Conservation (phyloP, 2,797 vertebrate genomes). For the Chiloscyllium punctatum region DNA sequence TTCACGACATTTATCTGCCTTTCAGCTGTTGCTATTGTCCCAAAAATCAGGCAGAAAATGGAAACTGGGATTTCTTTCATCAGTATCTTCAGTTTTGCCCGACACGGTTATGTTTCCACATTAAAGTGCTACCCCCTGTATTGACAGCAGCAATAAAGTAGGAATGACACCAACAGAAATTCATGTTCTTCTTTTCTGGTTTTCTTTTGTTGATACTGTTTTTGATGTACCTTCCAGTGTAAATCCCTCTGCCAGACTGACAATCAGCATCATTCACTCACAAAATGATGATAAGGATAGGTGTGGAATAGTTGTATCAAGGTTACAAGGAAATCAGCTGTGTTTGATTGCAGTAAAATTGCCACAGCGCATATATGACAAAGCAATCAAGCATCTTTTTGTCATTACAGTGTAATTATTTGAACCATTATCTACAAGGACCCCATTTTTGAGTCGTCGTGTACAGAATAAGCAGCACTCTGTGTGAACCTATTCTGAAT, state of each 20-base stretch:
- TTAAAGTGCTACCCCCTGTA: neutral
- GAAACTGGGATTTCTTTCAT: neutral
- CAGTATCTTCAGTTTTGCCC: neutral
- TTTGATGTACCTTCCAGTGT: neutral
- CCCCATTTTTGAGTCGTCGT: neutral
- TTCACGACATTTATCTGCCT: neutral
- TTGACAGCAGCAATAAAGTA: neutral
- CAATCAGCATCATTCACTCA: neutral
- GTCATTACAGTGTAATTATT: neutral
- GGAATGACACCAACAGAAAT: neutral
- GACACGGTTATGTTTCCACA: too few species aligned
- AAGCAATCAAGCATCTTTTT: neutral
- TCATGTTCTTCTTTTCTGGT: neutral
- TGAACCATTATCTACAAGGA: neutral
- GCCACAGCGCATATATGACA: neutral
- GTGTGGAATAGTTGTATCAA: neutral
- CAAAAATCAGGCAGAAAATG: neutral
- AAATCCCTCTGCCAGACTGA: neutral
- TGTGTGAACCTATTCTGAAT: neutral
- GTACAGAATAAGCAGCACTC: neutral
- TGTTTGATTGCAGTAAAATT: conserved; percentile 7
- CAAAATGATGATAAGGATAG: neutral
- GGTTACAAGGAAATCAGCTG: neutral
- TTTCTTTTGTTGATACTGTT: neutral
- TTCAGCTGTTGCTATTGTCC: neutral